phyloP scores from a whole-genome alignment of 2,888 invertebrate genomes.

The Hedychridium roseum region DNA sequence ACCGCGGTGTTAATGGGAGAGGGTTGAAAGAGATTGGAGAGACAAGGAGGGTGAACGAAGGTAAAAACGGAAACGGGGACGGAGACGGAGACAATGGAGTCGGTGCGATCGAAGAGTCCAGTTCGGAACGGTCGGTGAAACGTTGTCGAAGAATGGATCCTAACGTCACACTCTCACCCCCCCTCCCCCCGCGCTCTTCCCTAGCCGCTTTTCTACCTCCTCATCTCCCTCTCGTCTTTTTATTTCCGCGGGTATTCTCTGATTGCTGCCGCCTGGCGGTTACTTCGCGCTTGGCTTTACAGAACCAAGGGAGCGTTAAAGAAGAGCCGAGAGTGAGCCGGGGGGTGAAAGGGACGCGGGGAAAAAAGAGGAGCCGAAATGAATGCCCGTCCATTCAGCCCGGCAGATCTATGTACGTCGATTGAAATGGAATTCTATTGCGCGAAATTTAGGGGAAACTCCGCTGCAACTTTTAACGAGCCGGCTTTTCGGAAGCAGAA shows the following conservation, averaged over 20 bases:
- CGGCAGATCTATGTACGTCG: too few species aligned
- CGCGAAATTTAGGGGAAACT: too few species aligned
- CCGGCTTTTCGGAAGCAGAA: too few species aligned
- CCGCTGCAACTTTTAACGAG: too few species aligned
- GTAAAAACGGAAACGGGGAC: too few species aligned
- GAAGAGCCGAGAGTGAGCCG: background rate
- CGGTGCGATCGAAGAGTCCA: slow-evolving; percentile 2
- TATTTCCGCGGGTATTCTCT: background rate
- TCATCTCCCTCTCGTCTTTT: background rate
- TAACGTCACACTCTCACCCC: background rate
- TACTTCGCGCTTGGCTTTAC: slow-evolving; percentile 1
- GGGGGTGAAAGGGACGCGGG: background rate
- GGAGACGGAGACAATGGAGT: too few species aligned
- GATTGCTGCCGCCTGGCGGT: background rate
- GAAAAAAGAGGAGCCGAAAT: slow-evolving; percentile 5
- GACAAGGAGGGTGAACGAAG: too few species aligned
- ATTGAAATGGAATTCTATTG: too few species aligned
- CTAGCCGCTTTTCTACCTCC: background rate
- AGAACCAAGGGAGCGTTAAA: slow-evolving; percentile 13
- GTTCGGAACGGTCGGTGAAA: background rate
- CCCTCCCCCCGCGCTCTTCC: background rate
- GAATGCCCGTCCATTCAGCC: too few species aligned
- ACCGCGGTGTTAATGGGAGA: too few species aligned
- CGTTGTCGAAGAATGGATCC: background rate
- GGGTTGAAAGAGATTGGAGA: too few species aligned